phyloP scores from a whole-genome alignment of 2,113 vertebrate species.

The Chauna torquata region DNA sequence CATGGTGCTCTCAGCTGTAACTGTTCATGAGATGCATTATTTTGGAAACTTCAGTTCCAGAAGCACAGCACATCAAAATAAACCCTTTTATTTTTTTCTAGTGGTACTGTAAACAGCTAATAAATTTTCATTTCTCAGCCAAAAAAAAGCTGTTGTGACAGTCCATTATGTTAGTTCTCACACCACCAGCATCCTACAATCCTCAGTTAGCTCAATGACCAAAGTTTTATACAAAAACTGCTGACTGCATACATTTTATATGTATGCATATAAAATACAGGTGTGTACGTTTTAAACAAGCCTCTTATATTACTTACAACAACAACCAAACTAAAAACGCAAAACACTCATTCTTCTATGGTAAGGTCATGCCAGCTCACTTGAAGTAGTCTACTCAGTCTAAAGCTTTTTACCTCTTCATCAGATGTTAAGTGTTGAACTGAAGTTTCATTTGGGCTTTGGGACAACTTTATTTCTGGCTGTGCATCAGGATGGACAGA shows the following conservation, averaged over 20 bases:
- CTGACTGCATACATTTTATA: background rate
- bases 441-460: constrained; percentile 86
- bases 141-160: background rate
- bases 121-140: background rate
- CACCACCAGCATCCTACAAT: background rate
- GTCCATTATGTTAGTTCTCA: background rate
- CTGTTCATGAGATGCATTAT: background rate
- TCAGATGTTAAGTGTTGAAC: constrained; percentile 89
- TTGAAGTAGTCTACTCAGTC: background rate
- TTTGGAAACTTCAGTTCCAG: background rate
- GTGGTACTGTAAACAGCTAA: background rate
- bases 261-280: too few species aligned
- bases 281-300: background rate
- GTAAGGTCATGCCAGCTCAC: background rate
- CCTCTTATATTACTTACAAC: background rate
- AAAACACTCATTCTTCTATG: background rate
- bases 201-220: background rate
- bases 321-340: background rate
- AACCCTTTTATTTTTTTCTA: background rate
- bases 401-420: constrained; percentile 81
- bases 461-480: constrained; percentile 86
- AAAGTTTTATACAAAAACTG: background rate
- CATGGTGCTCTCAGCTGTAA: background rate
- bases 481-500: constrained; percentile 75
- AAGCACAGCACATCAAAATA: background rate